These are phyloP conservation scores for Austrolebias charrua DNA, from an alignment of 2,797 vertebrate genomes.

Conservation along the genomic window DNA sequence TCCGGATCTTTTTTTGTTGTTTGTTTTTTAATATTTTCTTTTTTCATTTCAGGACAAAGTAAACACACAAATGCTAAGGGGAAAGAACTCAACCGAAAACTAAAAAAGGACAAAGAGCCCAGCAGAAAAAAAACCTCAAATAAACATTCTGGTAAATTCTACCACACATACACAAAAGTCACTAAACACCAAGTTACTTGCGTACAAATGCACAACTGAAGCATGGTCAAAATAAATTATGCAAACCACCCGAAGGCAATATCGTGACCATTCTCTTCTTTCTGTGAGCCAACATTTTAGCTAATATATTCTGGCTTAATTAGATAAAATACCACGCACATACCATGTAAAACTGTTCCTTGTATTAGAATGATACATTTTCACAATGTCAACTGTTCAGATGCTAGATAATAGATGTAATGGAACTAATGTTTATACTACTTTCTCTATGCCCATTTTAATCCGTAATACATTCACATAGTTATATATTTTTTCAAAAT, in stretches of 20 bases:
- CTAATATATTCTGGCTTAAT: background rate
- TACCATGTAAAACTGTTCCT: background rate
- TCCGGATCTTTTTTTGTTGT: background rate
- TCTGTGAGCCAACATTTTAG: background rate
- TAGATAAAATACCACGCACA: background rate
- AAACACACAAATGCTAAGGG: background rate
- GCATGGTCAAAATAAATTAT: background rate
- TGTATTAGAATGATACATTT: background rate
- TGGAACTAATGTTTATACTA: background rate
- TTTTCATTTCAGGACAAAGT: conserved; percentile 4
- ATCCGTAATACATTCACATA: background rate
- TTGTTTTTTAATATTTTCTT: no score
- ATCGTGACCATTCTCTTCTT: background rate
- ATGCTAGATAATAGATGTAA: background rate
- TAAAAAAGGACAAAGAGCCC: background rate
- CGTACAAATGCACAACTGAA: conserved; percentile 3
- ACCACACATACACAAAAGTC: background rate
- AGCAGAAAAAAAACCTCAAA: background rate
- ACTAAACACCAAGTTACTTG: background rate
- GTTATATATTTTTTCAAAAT: background rate
- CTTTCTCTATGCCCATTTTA: conserved; percentile 3
- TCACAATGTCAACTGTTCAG: background rate
- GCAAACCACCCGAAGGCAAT: background rate
- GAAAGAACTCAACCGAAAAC: background rate
- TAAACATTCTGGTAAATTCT: conserved; percentile 5